phyloP scores from a whole-genome alignment of 2,113 vertebrate species.

The Microcebus murinus region DNA sequence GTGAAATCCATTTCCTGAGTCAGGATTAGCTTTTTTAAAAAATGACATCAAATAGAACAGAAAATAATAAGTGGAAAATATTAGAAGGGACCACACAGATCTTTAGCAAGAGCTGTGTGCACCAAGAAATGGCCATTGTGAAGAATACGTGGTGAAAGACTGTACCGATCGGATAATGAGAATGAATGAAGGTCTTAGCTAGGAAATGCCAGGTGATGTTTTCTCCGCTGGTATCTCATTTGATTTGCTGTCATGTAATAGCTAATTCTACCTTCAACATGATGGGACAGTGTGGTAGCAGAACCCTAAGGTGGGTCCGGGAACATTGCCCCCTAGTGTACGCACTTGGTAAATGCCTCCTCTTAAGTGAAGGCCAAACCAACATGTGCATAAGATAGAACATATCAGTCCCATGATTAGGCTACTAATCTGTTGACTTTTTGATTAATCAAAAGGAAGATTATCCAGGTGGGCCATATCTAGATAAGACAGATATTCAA shows the following conservation, averaged over 20 bases:
- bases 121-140: background rate
- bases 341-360: background rate
- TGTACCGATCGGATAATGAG: background rate
- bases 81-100: background rate
- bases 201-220: background rate
- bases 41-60: background rate
- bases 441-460: background rate
- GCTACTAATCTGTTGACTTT: background rate
- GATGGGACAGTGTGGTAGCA: background rate
- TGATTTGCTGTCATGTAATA: background rate
- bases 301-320: background rate
- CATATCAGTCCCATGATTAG: background rate
- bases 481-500: background rate
- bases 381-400: background rate
- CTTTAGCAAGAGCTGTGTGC: background rate
- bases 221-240: background rate
- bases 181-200: background rate
- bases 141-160: accelerated
- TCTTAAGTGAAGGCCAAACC: background rate
- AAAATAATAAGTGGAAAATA: background rate
- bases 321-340: background rate
- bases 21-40: background rate
- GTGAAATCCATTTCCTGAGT: background rate
- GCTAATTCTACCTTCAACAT: background rate
- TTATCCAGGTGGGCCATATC: background rate